Percentiles rank a stretch among this genome's conserved stretches.
Conservation (phyloP, 2,888 invertebrate genomes). For the Athripsodes cinereus region DNA sequence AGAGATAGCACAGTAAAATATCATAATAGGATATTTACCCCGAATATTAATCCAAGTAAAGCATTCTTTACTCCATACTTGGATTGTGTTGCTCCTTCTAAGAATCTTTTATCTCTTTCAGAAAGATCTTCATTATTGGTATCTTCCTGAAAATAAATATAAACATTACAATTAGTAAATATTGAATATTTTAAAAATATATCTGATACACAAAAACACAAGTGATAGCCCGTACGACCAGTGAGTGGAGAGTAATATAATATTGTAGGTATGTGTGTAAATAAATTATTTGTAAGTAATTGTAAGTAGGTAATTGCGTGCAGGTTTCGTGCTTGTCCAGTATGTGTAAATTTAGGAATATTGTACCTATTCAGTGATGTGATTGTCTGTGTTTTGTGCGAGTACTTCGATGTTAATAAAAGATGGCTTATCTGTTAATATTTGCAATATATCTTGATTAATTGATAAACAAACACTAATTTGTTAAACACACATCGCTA, state of each 20-base stretch:
- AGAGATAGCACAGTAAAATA: too few relatives aligned
- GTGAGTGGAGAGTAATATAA: too few relatives aligned
- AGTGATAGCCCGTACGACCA: too few relatives aligned
- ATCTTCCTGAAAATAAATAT: conserved; percentile 38
- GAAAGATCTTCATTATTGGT: conserved; percentile 45
- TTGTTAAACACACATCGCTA: too few relatives aligned
- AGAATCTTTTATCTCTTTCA: conserved; percentile 66
- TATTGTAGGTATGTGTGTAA: too few relatives aligned
- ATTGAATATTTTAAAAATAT: background rate
- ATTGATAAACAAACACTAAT: too few relatives aligned
- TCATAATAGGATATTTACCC: conserved; percentile 54
- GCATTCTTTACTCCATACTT: conserved; percentile 74
- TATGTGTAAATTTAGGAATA: background rate
- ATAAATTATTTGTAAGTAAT: background rate
- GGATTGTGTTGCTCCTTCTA: conserved; percentile 56
- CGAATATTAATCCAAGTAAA: conserved; percentile 74
- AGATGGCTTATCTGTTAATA: too few relatives aligned
- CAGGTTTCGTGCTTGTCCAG: conserved; percentile 1
- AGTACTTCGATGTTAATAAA: too few relatives aligned
- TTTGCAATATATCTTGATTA: too few relatives aligned
- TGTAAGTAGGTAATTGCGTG: too few relatives aligned
- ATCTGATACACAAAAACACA: background rate
- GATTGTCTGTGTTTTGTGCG: too few relatives aligned
- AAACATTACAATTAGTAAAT: background rate
- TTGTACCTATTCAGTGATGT: too few relatives aligned